Base-by-base conservation (phyloP, 2,888 invertebrate genomes). In the Leptothorax acervorum region DNA sequence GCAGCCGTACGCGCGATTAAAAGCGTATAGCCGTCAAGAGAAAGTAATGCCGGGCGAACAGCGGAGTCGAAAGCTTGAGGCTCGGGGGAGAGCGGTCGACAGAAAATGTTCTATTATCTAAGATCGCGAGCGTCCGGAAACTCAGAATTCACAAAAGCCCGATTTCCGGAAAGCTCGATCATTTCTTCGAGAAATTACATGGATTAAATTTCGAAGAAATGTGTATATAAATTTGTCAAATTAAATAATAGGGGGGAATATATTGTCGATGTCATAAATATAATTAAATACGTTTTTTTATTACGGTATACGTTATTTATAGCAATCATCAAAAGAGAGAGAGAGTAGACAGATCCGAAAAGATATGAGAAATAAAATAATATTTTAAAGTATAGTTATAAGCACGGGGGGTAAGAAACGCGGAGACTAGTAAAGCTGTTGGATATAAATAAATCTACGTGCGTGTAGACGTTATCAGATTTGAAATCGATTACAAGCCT, bases 401-500 rank as follows among this genome's bases (percentile, higher is more conserved):
- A 62, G 35, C 15, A 51, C 2, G n/a, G 9, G 15, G 28, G 3
- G n/a, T 31, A 45, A n/a, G 15, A 31, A 74, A 15, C 4, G n/a
- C 2, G 42, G 12, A 28, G 12, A 12, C 3, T 11, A 39, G 28
- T 35, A 51, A 71, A 28, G 48, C 23, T 73, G 48, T 66, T 48
- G 66, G 28, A 57, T 39, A 28, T 28, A 45, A 60, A 55, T 35
- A 60, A 65, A 57, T 62, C 45, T 66, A 5, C 51, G 53, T 31
- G 39, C 35, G 78, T 68, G 15, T 39, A 83, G 65, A 65, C 83
- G 79, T 90, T 91, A 92, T 92, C 92, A 90, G 88, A 90, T 91
- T 91, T 76, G 90, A 91, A 93, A 93, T 92, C 93, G 92, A 93
- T 93, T 92, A 92, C 81, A 82, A 89, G 86, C 88, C 90, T 92